Conservation (phyloP, 2,797 vertebrate genomes). For the Silurus aristotelis region DNA sequence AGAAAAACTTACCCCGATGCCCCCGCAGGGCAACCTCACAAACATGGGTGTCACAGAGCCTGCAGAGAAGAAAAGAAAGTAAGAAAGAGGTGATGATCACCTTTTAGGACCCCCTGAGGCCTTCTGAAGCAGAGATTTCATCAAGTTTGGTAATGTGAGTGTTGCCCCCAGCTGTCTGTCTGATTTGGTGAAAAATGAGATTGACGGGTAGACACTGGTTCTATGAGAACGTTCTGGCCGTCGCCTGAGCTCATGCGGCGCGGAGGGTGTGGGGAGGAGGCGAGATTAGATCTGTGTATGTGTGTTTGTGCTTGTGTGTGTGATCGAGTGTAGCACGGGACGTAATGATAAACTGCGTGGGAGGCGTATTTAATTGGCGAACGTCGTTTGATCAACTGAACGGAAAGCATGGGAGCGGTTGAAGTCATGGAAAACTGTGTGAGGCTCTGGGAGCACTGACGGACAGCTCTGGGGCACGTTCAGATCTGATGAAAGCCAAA, state of each 20-base stretch:
- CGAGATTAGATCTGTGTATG: background rate
- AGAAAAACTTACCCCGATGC: slow-evolving; percentile 88
- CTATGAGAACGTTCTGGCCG: background rate
- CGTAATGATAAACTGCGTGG: slow-evolving; percentile 24
- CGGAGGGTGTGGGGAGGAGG: background rate
- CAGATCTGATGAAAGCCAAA: slow-evolving; percentile 52
- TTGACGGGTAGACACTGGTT: slow-evolving; percentile 5
- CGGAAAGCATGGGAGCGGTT: slow-evolving; percentile 34
- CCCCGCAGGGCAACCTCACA: slow-evolving; percentile 92
- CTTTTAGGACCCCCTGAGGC: slow-evolving; percentile 50
- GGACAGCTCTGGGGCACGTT: slow-evolving; percentile 48
- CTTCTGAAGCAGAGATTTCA: slow-evolving; percentile 35
- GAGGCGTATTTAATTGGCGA: slow-evolving; percentile 27
- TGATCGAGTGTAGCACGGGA: slow-evolving; percentile 9
- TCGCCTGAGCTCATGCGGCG: background rate
- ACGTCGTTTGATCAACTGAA: slow-evolving; percentile 27
- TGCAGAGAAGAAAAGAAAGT: slow-evolving; percentile 61
- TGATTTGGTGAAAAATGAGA: slow-evolving; percentile 12
- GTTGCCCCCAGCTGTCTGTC: slow-evolving; percentile 16
- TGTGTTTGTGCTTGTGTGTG: background rate
- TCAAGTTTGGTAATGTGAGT: slow-evolving; percentile 37
- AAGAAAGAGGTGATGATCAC: slow-evolving; percentile 32
- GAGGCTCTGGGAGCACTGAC: slow-evolving; percentile 49
- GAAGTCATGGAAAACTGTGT: slow-evolving; percentile 59
- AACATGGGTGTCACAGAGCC: slow-evolving; percentile 92